phyloP scores from a whole-genome alignment of 2,888 invertebrate genomes.

The Drosophila histrio region DNA sequence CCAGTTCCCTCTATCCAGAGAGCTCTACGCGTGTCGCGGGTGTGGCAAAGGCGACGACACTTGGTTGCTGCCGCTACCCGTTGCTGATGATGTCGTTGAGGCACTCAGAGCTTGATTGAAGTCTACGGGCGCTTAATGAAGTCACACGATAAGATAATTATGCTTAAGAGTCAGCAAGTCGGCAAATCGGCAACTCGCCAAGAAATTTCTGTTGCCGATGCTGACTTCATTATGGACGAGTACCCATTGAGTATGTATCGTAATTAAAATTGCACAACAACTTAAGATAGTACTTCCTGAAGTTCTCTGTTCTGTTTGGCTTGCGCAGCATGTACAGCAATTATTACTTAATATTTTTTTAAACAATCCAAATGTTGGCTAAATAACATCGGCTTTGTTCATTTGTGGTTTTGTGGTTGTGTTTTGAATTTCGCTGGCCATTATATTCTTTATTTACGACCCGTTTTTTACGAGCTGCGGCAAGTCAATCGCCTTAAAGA shows the following conservation, averaged over 20 bases:
- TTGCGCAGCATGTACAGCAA: constrained; percentile 54
- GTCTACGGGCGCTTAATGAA: constrained; percentile 61
- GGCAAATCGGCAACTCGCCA: background rate
- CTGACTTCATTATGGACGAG: constrained; percentile 41
- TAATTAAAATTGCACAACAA: constrained; percentile 61
- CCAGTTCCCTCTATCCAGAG: constrained; percentile 13
- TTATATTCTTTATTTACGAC: constrained; percentile 46
- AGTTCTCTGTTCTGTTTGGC: constrained; percentile 22
- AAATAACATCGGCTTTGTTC: constrained; percentile 33
- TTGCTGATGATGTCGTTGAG: constrained; percentile 23
- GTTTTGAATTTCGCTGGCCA: constrained; percentile 21
- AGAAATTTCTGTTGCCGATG: constrained; percentile 16
- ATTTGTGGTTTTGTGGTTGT: constrained; percentile 2
- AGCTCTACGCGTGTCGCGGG: constrained; percentile 44
- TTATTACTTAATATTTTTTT: constrained; percentile 61
- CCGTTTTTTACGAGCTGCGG: constrained; percentile 51
- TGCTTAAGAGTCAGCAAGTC: constrained; percentile 36
- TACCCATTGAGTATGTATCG: constrained; percentile 16
- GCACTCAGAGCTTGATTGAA: constrained; percentile 45
- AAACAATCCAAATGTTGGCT: constrained; percentile 64
- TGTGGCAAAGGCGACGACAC: constrained; percentile 60
- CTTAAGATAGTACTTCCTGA: constrained; percentile 56
- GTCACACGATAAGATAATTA: constrained; percentile 68
- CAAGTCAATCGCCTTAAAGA: constrained; percentile 72
- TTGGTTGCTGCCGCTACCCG: constrained; percentile 38